phyloP scores from a whole-genome alignment of 2,797 vertebrate genomes.

The Alcedo quadribrachys region DNA sequence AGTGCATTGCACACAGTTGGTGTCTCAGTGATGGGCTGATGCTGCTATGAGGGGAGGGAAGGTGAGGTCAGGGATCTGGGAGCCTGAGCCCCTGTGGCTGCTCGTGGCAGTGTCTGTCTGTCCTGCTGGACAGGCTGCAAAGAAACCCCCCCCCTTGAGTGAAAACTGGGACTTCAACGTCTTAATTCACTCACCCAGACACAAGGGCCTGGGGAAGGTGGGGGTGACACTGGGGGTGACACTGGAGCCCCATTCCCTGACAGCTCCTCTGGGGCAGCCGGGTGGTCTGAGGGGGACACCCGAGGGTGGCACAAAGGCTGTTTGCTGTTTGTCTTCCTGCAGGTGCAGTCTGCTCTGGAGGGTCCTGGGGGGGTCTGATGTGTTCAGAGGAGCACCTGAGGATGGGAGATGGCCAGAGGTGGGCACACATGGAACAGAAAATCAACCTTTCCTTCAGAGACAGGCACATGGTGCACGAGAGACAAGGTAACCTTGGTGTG shows the following conservation, averaged over 20 bases:
- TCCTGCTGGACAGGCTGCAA: neutral
- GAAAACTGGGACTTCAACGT: neutral
- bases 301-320: accelerated
- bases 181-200: neutral
- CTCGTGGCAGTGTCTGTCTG: neutral
- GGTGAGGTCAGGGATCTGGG: neutral
- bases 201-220: neutral
- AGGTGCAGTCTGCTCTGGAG: neutral
- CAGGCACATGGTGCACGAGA: neutral
- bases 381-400: accelerated
- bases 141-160: neutral
- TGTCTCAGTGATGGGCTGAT: neutral
- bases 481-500: neutral
- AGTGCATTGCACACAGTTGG: accelerated
- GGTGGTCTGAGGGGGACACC: neutral
- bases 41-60: neutral
- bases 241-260: neutral
- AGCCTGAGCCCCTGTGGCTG: neutral
- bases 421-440: accelerated
- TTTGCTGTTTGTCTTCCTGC: neutral
- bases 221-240: neutral
- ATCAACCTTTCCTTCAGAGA: neutral
- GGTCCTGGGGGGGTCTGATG: neutral
- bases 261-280: neutral
- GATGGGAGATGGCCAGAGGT: neutral